Conservation (phyloP, 1,140 invertebrate genomes). For the Apis florea region DNA sequence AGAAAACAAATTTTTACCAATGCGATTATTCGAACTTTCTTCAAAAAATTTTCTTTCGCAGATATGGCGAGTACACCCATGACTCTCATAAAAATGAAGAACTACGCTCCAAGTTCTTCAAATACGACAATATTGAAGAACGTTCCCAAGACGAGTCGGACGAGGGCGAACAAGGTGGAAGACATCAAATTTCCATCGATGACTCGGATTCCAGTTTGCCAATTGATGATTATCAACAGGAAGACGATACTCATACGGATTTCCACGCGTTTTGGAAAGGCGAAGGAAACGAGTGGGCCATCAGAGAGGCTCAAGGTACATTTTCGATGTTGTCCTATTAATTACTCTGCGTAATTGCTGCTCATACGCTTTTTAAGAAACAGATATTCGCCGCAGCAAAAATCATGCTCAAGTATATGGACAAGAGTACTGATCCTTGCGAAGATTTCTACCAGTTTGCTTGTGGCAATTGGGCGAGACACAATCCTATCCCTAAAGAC, state of each 20-base stretch:
- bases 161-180: slow-evolving; percentile 25
- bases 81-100: slow-evolving; percentile 35
- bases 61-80: slow-evolving; percentile 3
- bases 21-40: no score
- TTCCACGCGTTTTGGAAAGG: slow-evolving; percentile 81
- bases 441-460: slow-evolving; percentile 95
- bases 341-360: slow-evolving; percentile 25
- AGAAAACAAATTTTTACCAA: no score
- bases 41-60: not conserved
- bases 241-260: slow-evolving; percentile 44
- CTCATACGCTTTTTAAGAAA: slow-evolving; percentile 49
- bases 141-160: slow-evolving; percentile 38
- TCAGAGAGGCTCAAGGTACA: slow-evolving; percentile 70
- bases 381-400: slow-evolving; percentile 74
- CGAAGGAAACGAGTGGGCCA: slow-evolving; percentile 72
- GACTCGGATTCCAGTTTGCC: slow-evolving; percentile 53
- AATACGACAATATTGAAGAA: slow-evolving; percentile 38
- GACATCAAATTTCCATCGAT: slow-evolving; percentile 29
- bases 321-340: not conserved
- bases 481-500: slow-evolving; percentile 92
- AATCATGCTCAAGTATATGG: slow-evolving; percentile 90
- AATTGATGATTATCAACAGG: not conserved
- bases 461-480: slow-evolving; percentile 92
- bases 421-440: slow-evolving; percentile 89
- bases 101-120: slow-evolving; percentile 6